phyloP scores from a whole-genome alignment of 2,797 vertebrate genomes.

The Gymnothorax javanicus region DNA sequence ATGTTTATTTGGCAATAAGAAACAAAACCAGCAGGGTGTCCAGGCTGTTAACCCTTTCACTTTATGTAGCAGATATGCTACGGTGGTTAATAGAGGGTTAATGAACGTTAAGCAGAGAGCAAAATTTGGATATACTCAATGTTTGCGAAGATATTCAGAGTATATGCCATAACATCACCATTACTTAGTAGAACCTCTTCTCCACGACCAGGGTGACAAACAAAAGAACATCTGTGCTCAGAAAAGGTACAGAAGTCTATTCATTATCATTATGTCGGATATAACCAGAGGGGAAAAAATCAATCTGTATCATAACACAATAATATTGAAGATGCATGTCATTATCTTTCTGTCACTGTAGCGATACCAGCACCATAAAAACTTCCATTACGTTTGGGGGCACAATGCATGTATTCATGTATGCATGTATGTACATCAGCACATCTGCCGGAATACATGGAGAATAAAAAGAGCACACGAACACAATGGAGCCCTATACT shows the following conservation, averaged over 20 bases:
- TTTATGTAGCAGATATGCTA: too few species aligned
- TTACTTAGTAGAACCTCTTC: too few species aligned
- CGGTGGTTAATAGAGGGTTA: too few species aligned
- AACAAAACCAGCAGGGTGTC: too few species aligned
- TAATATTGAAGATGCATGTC: neutral
- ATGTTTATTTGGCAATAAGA: too few species aligned
- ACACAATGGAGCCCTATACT: slow-evolving; percentile 20
- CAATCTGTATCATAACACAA: neutral
- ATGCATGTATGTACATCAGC: neutral
- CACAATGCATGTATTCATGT: slow-evolving; percentile 27
- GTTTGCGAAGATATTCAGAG: too few species aligned
- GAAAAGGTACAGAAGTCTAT: neutral
- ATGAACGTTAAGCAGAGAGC: too few species aligned
- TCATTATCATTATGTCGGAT: neutral
- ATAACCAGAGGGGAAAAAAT: neutral
- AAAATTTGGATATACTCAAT: too few species aligned
- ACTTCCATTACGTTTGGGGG: neutral
- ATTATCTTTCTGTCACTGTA: neutral
- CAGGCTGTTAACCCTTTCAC: too few species aligned
- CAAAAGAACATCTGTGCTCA: too few species aligned
- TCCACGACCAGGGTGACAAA: too few species aligned
- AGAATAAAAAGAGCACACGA: neutral
- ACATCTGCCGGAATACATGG: neutral
- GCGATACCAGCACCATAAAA: neutral
- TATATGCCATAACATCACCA: too few species aligned